Conservation (phyloP, 1,140 invertebrate genomes). For the Pseudomyrmex concolor region DNA sequence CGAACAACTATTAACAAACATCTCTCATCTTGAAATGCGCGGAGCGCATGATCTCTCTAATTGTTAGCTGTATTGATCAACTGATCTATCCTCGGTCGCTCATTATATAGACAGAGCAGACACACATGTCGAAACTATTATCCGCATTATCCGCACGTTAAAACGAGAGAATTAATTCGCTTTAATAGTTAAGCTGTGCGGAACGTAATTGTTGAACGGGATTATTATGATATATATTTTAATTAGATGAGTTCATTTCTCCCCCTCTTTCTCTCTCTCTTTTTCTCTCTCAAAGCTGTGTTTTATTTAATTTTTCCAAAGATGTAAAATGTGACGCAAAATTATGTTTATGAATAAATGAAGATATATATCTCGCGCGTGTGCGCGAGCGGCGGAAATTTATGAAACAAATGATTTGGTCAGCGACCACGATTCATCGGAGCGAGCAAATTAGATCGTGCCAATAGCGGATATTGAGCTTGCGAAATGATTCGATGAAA, state of each 20-base stretch:
- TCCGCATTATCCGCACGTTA: too few relatives aligned
- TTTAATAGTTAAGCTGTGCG: too few relatives aligned
- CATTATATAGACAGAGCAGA: too few relatives aligned
- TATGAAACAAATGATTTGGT: constrained; percentile 59
- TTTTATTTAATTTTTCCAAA: constrained; percentile 23
- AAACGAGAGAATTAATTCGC: too few relatives aligned
- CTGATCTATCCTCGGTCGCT: too few relatives aligned
- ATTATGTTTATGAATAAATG: constrained; percentile 44
- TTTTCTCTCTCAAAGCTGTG: neutral
- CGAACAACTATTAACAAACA: neutral
- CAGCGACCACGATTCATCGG: constrained; percentile 45
- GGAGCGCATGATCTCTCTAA: too few relatives aligned
- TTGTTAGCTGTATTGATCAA: too few relatives aligned
- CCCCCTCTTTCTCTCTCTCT: too few relatives aligned
- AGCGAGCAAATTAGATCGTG: constrained; percentile 55
- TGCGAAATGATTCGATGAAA: constrained; percentile 60
- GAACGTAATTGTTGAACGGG: too few relatives aligned
- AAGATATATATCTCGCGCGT: constrained; percentile 18
- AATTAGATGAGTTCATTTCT: neutral
- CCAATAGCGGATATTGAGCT: constrained; percentile 53
- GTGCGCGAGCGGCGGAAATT: constrained; percentile 45
- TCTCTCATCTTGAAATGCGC: too few relatives aligned
- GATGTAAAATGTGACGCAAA: neutral
- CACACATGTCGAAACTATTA: too few relatives aligned
- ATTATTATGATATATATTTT: neutral